A percentile compares a stretch with the other conserved stretches of the same genome.
Conservation (phyloP, 2,888 invertebrate genomes). For the Andrena minutula region DNA sequence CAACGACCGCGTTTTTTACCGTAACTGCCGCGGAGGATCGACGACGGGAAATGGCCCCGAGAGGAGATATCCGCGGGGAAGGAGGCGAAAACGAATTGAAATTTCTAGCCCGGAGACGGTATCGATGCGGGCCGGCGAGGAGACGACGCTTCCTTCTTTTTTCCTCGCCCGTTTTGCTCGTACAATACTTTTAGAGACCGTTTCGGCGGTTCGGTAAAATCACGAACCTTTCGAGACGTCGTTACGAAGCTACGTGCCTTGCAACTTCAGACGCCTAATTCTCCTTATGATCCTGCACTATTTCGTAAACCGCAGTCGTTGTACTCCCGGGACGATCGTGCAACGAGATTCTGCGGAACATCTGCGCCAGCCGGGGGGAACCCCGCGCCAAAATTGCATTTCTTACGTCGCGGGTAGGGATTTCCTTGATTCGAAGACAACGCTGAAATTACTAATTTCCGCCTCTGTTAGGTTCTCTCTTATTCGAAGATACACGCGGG, state of each 20-base stretch:
- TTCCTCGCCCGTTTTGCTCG: not conserved
- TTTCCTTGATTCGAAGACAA: slow-evolving; percentile 60
- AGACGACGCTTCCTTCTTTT: not conserved
- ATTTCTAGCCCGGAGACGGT: not conserved
- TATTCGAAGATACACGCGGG: slow-evolving; percentile 2
- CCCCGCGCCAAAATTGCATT: slow-evolving; percentile 67
- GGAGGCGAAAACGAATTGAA: slow-evolving; percentile 25
- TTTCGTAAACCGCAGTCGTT: slow-evolving; percentile 76
- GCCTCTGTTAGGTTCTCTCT: slow-evolving; percentile 41
- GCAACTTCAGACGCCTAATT: slow-evolving; percentile 76
- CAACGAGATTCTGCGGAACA: slow-evolving; percentile 74
- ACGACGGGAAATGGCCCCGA: not conserved
- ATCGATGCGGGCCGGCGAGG: slow-evolving; percentile 15
- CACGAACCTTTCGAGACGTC: slow-evolving; percentile 77
- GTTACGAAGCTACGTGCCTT: slow-evolving; percentile 75
- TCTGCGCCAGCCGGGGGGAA: slow-evolving; percentile 66
- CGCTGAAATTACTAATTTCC: slow-evolving; percentile 67
- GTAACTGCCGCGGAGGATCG: not conserved
- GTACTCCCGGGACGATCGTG: slow-evolving; percentile 73
- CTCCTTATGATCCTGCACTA: slow-evolving; percentile 76
- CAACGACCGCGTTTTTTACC: not conserved
- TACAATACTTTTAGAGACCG: slow-evolving; percentile 66
- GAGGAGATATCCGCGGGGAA: not conserved
- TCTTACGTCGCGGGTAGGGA: slow-evolving; percentile 57
- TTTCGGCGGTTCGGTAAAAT: slow-evolving; percentile 70